These are phyloP conservation scores for Amphipyra tragopoginis DNA, from an alignment of 2,888 invertebrate genomes.

Conservation along the genomic window DNA sequence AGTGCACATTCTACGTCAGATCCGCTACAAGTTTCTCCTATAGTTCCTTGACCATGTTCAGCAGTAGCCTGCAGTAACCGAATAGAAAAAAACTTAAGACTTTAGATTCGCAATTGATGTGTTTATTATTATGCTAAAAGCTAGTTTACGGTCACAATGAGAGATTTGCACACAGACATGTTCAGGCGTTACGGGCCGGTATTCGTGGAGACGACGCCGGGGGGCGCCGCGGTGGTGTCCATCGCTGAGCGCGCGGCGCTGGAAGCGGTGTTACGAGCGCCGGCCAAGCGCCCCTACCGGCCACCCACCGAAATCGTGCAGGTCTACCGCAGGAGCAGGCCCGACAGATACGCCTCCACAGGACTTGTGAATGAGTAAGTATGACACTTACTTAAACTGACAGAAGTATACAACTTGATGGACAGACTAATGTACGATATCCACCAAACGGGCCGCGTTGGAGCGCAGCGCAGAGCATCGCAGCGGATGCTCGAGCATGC, in stretches of 20 bases:
- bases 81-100: no score
- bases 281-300: conserved; percentile 93
- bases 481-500: no score
- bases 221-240: conserved; percentile 93
- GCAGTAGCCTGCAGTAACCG: no score
- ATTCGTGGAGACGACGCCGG: conserved; percentile 94
- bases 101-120: neutral
- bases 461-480: no score
- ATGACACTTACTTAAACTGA: neutral
- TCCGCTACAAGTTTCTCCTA: no score
- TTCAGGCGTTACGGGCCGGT: conserved; percentile 93
- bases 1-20: no score
- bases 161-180: conserved; percentile 91
- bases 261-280: conserved; percentile 93
- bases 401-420: no score
- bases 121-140: conserved; percentile 26
- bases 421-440: neutral
- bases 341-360: conserved; percentile 94
- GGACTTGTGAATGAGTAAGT: conserved; percentile 96
- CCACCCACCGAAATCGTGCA: conserved; percentile 95
- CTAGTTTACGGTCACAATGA: conserved; percentile 73
- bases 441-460: no score
- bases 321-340: conserved; percentile 92
- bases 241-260: conserved; percentile 93
- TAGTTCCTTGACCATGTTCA: no score